Evolutionary conservation across 2,113 vertebrate genomes (phyloP).

Genomic region (Phyllopteryx taeniolatus): DNA sequence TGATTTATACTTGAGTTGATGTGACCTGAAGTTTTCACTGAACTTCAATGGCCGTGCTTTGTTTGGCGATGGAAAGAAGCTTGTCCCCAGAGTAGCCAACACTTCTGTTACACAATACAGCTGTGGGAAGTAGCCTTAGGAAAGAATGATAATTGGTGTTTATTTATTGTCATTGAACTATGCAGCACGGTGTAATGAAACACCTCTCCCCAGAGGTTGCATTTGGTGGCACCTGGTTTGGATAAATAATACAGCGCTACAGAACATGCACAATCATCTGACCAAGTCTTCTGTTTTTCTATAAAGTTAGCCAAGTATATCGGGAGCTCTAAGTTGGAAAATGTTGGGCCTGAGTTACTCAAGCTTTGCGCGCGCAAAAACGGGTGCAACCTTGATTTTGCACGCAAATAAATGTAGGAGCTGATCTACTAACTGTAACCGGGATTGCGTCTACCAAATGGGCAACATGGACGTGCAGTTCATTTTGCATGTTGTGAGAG

Average conservation of each 20-base stretch:
- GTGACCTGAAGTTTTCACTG: constrained; percentile 4
- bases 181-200: constrained; percentile 41
- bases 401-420: no score
- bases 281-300: constrained; percentile 12
- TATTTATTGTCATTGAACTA: constrained; percentile 66
- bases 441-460: no score
- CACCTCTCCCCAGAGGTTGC: constrained; percentile 24
- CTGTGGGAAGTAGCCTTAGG: constrained; percentile 43
- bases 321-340: not conserved
- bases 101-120: constrained; percentile 20
- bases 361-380: no score
- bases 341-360: no score
- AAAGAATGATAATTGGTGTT: constrained; percentile 66
- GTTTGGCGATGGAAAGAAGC: constrained; percentile 12
- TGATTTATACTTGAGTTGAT: not conserved
- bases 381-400: no score
- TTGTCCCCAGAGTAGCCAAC: constrained; percentile 14
- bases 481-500: no score
- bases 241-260: constrained; percentile 40
- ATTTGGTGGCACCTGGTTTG: constrained; percentile 48
- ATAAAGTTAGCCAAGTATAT: not conserved
- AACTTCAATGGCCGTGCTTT: constrained; percentile 13
- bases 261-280: not conserved
- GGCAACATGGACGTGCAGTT: no score
- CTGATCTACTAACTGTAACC: no score